Evolutionary conservation across 2,797 vertebrate genomes (phyloP).

Genomic region (Gallinago solitaria): DNA sequence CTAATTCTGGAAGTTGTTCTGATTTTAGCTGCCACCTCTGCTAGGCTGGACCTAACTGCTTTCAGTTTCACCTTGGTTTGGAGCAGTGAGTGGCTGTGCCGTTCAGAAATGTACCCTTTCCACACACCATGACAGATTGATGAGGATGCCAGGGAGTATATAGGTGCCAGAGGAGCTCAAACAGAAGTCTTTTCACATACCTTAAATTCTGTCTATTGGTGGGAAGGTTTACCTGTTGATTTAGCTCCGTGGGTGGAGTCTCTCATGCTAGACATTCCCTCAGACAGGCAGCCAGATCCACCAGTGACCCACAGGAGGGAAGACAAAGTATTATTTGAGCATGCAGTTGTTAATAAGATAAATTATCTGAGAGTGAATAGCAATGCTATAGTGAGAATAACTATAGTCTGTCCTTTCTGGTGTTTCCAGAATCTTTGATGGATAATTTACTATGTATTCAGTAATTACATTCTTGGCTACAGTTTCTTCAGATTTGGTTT

Average conservation of each 20-base stretch:
- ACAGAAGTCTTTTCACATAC: not conserved
- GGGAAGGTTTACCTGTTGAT: not conserved
- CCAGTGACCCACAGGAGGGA: not conserved
- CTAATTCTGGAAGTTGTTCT: not conserved
- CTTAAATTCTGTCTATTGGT: not conserved
- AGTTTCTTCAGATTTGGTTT: not conserved
- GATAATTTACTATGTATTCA: not conserved
- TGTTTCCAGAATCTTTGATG: not conserved
- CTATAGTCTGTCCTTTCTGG: not conserved
- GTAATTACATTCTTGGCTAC: not conserved
- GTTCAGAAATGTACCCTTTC: not conserved
- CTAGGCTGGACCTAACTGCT: not conserved
- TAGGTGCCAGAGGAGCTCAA: not conserved
- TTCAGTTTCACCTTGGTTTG: not conserved
- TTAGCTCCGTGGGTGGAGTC: not conserved
- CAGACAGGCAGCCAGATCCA: not conserved
- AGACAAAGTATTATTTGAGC: not conserved
- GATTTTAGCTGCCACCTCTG: not conserved
- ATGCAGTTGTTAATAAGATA: not conserved
- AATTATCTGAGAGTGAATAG: not conserved
- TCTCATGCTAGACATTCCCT: not conserved
- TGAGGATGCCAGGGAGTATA: not conserved
- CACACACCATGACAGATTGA: not conserved
- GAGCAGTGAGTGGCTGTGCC: not conserved
- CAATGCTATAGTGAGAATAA: not conserved